Conservation (phyloP, 2,113 vertebrate species). For the Mus pahari region DNA sequence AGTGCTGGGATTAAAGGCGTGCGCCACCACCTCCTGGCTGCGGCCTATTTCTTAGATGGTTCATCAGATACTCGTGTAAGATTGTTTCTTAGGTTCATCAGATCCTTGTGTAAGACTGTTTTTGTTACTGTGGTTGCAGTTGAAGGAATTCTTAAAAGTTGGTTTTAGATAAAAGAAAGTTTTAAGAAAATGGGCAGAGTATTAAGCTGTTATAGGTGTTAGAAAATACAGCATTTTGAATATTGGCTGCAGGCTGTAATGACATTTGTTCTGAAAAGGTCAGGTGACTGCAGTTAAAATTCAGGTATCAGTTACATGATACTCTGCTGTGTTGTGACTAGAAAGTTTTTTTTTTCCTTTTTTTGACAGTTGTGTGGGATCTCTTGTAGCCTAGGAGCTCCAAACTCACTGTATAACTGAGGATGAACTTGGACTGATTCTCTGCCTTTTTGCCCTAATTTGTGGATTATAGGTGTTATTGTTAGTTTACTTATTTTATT, state of each 20-base stretch:
- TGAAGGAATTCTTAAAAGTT: constrained; percentile 18
- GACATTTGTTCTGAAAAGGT: background rate
- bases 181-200: background rate
- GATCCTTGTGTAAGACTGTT: background rate
- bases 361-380: background rate
- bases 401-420: background rate
- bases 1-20: too few species aligned
- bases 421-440: background rate
- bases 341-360: background rate
- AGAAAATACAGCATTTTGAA: background rate
- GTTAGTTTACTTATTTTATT: background rate
- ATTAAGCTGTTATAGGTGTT: constrained; percentile 34
- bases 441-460: background rate
- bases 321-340: background rate
- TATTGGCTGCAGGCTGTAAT: background rate
- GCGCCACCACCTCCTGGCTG: too few species aligned
- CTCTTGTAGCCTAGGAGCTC: background rate
- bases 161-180: constrained; percentile 33
- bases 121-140: constrained; percentile 19
- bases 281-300: constrained; percentile 40
- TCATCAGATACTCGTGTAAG: background rate
- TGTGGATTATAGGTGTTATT: background rate
- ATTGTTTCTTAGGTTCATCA: background rate
- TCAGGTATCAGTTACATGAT: background rate
- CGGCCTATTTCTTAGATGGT: background rate